phyloP scores from a whole-genome alignment of 2,113 vertebrate genomes.

The Thinocorus orbignyianus region DNA sequence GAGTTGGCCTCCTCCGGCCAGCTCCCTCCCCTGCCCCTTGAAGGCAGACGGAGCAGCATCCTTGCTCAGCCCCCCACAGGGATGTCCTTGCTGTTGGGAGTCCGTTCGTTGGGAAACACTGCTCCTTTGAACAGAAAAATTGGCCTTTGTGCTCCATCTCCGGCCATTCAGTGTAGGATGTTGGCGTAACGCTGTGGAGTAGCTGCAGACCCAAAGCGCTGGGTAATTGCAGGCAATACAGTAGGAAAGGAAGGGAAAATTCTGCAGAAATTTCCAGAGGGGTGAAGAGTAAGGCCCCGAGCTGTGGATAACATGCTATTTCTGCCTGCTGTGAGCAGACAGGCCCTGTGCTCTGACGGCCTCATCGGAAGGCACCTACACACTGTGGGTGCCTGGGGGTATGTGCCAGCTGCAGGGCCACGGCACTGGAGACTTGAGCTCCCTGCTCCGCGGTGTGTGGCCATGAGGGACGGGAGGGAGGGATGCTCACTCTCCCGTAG shows the following conservation, averaged over 20 bases:
- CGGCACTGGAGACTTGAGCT: neutral
- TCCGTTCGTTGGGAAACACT: neutral
- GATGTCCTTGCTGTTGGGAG: neutral
- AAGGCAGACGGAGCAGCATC: neutral
- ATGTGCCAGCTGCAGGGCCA: neutral
- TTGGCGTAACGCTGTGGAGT: neutral
- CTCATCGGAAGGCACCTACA: neutral
- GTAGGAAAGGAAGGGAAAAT: neutral
- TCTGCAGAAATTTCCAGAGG: neutral
- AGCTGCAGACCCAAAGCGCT: neutral
- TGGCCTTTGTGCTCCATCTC: neutral
- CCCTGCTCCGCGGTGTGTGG: rapidly evolving
- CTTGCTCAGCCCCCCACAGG: neutral
- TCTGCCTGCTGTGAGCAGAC: neutral
- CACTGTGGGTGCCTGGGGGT: neutral
- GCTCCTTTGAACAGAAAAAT: neutral
- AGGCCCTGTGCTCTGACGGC: neutral
- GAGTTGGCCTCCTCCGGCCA: neutral
- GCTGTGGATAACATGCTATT: neutral
- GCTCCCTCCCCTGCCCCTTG: neutral
- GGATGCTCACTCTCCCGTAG: rapidly evolving
- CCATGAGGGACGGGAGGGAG: neutral
- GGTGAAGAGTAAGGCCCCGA: neutral
- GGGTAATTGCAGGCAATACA: neutral
- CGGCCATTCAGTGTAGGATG: neutral